Percentiles rank a stretch among this genome's conserved stretches.
Conservation (phyloP, 2,113 vertebrate genomes). For the Dendrocopos noguchii region DNA sequence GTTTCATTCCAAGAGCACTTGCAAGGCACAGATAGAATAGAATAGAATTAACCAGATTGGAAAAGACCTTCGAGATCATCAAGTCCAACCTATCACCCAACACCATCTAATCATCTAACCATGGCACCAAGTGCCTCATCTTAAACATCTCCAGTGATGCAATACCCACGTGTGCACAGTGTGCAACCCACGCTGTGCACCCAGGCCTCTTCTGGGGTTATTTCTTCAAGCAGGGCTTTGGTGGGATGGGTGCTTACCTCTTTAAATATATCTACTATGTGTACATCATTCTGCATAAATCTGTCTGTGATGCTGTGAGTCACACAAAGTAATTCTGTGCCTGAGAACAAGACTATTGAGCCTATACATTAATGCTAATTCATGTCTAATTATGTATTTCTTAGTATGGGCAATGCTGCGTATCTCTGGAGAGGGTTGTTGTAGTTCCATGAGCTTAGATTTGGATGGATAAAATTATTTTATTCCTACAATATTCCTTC, state of each 20-base stretch:
- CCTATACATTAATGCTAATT: background rate
- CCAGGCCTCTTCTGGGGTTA: background rate
- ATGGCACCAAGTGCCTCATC: too few relatives aligned
- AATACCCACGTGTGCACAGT: accelerated
- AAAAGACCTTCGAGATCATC: too few relatives aligned
- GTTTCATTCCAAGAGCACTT: background rate
- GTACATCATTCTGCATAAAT: background rate
- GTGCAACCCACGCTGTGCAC: accelerated
- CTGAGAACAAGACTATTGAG: background rate
- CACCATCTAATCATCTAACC: too few relatives aligned
- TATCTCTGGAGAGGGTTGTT: background rate
- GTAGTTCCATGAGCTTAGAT: background rate
- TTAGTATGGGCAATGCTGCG: background rate
- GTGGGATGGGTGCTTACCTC: background rate
- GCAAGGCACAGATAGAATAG: background rate
- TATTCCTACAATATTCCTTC: background rate
- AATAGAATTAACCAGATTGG: too few relatives aligned
- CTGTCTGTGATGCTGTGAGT: background rate
- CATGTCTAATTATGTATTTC: background rate
- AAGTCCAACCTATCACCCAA: too few relatives aligned
- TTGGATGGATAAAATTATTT: background rate
- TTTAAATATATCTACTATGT: accelerated
- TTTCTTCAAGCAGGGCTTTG: background rate
- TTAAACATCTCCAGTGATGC: background rate
- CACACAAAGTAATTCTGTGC: background rate